A percentile compares a stretch with the other conserved stretches of the same genome.
These are phyloP conservation scores for Leguminivora glycinivorella DNA, from an alignment of 1,140 invertebrate genomes.

Conservation along the genomic window DNA sequence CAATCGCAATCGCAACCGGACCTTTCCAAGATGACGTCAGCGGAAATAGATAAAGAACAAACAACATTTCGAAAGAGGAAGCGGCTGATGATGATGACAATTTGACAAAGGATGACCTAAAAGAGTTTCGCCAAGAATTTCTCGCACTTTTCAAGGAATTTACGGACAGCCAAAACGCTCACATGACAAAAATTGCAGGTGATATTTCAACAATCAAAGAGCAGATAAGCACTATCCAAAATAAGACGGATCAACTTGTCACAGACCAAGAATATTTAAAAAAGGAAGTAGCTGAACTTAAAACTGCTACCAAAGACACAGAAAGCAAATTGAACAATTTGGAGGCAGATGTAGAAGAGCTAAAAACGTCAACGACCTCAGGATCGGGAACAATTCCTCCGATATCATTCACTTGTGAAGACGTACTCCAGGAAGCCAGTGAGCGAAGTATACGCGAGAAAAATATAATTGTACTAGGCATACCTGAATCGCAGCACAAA, in stretches of 20 bases:
- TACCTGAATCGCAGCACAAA: background rate
- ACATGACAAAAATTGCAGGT: no score
- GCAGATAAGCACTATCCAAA: background rate
- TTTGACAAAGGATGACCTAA: no score
- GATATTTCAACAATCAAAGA: no score
- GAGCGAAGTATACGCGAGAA: background rate
- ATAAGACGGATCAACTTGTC: background rate
- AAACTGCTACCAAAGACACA: background rate
- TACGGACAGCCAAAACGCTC: no score
- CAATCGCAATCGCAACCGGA: no score
- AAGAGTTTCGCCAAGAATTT: no score
- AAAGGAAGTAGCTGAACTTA: background rate
- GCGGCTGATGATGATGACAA: no score
- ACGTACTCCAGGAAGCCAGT: background rate
- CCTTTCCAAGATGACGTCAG: no score
- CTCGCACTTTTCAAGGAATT: no score
- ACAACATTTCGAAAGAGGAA: no score
- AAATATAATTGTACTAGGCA: background rate
- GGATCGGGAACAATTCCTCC: background rate
- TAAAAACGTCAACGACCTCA: background rate
- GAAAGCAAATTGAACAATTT: background rate
- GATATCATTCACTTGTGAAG: background rate
- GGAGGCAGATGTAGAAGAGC: background rate
- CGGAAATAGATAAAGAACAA: no score
- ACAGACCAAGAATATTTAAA: background rate